Evolutionary conservation across 2,797 vertebrate species (phyloP).

Genomic region (Rallus crepitans): DNA sequence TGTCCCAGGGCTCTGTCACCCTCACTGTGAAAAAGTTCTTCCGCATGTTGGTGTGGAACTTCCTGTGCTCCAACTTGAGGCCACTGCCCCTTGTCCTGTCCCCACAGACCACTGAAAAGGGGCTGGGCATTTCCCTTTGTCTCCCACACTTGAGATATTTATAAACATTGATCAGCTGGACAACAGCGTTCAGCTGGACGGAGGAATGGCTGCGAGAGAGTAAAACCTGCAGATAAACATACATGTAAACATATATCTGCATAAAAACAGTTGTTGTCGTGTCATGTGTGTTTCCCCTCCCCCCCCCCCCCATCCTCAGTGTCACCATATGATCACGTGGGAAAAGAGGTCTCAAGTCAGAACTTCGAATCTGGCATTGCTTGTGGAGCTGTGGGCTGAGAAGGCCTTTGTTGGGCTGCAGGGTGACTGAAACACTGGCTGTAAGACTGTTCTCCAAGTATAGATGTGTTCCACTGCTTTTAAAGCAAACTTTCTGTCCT

Average conservation of each 20-base stretch:
- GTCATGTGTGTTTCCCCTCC: no score
- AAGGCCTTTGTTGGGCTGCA: not conserved
- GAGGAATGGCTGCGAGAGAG: not conserved
- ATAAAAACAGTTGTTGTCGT: not conserved
- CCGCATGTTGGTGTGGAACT: no score
- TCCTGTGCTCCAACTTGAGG: no score
- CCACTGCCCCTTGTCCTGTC: no score
- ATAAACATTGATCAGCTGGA: no score
- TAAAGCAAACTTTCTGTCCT: not conserved
- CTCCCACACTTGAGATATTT: no score
- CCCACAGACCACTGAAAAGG: no score
- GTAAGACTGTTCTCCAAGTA: not conserved
- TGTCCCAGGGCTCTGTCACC: no score
- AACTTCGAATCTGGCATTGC: not conserved
- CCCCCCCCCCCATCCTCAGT: not conserved
- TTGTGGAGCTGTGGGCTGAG: not conserved
- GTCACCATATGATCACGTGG: fast-evolving
- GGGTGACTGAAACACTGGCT: not conserved
- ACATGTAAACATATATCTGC: not conserved
- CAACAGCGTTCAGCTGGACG: not conserved
- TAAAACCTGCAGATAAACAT: not conserved
- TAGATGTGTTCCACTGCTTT: not conserved
- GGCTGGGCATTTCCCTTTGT: no score
- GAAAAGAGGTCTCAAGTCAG: not conserved
- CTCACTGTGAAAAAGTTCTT: no score